These are phyloP conservation scores for Uromys caudimaculatus DNA, from an alignment of 2,797 vertebrate species.

Conservation along the genomic window DNA sequence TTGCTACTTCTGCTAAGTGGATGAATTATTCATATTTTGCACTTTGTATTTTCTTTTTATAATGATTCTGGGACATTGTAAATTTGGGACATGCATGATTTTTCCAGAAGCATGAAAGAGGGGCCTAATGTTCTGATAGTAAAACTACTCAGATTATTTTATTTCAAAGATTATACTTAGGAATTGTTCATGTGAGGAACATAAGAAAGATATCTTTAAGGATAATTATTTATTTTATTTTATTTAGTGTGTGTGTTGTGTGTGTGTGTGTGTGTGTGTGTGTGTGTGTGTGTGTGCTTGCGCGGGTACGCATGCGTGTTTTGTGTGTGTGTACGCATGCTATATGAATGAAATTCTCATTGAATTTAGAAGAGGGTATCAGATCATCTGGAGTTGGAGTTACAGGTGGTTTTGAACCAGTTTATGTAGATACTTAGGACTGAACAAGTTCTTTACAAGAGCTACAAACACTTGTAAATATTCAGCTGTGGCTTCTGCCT, in stretches of 20 bases:
- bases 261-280: background rate
- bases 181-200: background rate
- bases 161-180: background rate
- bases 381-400: background rate
- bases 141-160: background rate
- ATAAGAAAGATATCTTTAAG: background rate
- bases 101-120: background rate
- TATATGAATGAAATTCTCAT: background rate
- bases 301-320: too few relatives aligned
- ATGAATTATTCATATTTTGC: background rate
- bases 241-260: background rate
- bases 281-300: background rate
- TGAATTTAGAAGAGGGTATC: background rate
- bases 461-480: too few relatives aligned
- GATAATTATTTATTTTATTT: background rate
- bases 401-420: background rate
- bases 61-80: background rate
- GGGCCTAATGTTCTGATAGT: background rate
- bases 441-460: background rate
- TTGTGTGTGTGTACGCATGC: background rate
- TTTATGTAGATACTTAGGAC: too few relatives aligned
- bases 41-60: background rate
- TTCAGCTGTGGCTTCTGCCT: background rate
- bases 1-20: background rate
- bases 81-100: background rate